These are phyloP conservation scores for Lysandra coridon DNA, from an alignment of 2,888 invertebrate genomes.

Conservation along the genomic window DNA sequence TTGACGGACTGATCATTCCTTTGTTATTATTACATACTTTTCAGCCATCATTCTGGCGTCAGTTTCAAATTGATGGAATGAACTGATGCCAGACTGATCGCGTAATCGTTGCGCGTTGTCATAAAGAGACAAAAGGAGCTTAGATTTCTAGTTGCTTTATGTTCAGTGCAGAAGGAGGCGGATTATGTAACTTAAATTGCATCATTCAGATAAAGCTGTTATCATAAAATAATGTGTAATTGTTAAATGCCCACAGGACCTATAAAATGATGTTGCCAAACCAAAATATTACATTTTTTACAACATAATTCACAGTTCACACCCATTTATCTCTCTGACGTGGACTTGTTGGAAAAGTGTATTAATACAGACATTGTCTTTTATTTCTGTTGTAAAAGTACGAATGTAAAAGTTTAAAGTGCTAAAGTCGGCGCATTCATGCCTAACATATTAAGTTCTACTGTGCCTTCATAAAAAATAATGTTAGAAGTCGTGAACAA, in stretches of 20 bases:
- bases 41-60: too few species aligned
- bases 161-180: too few species aligned
- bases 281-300: not conserved
- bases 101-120: too few species aligned
- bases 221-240: not conserved
- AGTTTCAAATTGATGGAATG: too few species aligned
- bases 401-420: slow-evolving; percentile 4
- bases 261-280: not conserved
- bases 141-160: too few species aligned
- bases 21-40: too few species aligned
- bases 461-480: not conserved
- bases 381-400: slow-evolving; percentile 18
- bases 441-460: not conserved
- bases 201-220: too few species aligned
- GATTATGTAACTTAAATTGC: too few species aligned
- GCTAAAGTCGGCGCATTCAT: not conserved
- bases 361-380: not conserved
- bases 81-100: too few species aligned
- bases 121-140: too few species aligned
- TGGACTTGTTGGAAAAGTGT: not conserved
- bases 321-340: not conserved
- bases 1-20: too few species aligned
- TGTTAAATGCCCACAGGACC: not conserved
- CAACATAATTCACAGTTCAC: not conserved
- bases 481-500: not conserved